A percentile compares a stretch with the other conserved stretches of the same genome.
Conservation (phyloP, 2,113 vertebrate genomes). For the Barbus barbus region DNA sequence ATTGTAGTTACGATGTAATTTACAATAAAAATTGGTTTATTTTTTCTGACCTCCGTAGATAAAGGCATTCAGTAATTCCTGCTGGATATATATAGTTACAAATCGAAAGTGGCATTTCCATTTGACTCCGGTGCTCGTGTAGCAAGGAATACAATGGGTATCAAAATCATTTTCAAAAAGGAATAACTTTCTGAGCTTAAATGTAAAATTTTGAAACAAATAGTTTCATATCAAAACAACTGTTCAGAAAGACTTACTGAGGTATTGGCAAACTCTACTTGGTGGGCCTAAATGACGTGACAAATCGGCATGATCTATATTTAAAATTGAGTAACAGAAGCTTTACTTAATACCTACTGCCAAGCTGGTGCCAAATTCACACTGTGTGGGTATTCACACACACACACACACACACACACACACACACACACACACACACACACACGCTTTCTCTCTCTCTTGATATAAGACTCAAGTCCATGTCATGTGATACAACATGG, state of each 20-base stretch:
- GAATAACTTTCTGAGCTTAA: not conserved
- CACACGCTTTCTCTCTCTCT: no score
- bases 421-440: not conserved
- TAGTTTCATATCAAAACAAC: not conserved
- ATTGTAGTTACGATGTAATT: no score
- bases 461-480: not conserved
- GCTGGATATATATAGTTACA: no score
- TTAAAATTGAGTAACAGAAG: not conserved
- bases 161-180: not conserved
- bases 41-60: no score
- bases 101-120: accelerated
- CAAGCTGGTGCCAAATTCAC: not conserved
- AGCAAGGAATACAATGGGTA: not conserved
- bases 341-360: not conserved
- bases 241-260: not conserved
- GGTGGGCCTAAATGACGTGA: not conserved
- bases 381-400: not conserved
- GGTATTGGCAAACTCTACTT: not conserved
- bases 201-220: no score
- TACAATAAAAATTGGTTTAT: no score
- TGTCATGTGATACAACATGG: slow-evolving; percentile 1
- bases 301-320: not conserved
- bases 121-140: not conserved
- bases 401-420: not conserved
- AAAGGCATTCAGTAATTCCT: no score